Percentiles rank a stretch among this genome's conserved stretches.
Conservation (phyloP, 1,140 invertebrate genomes). For the Caenorhabditis tropicalis region DNA sequence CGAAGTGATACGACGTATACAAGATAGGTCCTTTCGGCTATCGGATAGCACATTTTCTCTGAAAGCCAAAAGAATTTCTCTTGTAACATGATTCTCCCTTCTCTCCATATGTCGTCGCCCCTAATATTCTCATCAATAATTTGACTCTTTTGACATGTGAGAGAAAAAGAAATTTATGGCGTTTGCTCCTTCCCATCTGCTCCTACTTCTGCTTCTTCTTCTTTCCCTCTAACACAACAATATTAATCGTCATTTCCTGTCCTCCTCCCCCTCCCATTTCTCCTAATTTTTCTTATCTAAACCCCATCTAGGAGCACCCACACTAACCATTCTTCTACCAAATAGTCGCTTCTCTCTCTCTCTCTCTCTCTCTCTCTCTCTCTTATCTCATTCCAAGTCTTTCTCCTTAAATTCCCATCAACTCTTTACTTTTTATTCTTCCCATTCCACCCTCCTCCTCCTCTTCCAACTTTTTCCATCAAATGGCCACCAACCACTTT, state of each 20-base stretch:
- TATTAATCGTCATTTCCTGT: conserved; percentile 26
- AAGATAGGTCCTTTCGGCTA: too few species aligned
- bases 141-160: conserved; percentile 37
- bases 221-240: not conserved
- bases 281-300: conserved; percentile 4
- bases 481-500: not conserved
- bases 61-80: not conserved
- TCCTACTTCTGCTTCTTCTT: conserved; percentile 6
- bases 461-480: not conserved
- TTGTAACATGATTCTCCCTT: not conserved
- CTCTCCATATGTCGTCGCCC: not conserved
- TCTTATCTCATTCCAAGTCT: not conserved
- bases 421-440: not conserved
- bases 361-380: not conserved
- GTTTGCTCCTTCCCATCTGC: conserved; percentile 19
- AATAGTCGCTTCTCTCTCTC: not conserved
- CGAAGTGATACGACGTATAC: too few species aligned
- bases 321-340: not conserved
- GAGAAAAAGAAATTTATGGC: not conserved
- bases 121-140: conserved; percentile 7
- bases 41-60: not conserved
- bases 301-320: not conserved
- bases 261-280: not conserved
- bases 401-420: not conserved
- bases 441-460: not conserved